Evolutionary conservation across 2,888 invertebrate genomes (phyloP).

Genomic region (Diarsia mendica): DNA sequence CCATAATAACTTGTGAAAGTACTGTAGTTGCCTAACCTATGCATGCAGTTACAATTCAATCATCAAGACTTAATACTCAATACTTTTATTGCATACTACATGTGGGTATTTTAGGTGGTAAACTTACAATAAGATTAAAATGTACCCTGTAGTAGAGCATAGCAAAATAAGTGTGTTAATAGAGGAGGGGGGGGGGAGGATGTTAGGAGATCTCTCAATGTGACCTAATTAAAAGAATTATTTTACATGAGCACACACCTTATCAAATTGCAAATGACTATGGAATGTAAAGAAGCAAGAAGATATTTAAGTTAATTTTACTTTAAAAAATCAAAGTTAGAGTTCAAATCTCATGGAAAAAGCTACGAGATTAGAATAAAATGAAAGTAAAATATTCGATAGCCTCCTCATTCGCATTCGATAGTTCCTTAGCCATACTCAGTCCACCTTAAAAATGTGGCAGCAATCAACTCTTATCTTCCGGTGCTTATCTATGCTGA

Average conservation of each 20-base stretch:
- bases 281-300: background rate
- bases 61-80: background rate
- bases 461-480: constrained; percentile 51
- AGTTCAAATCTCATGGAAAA: background rate
- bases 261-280: background rate
- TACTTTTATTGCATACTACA: too few species aligned
- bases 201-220: too few species aligned
- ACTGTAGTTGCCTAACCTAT: too few species aligned
- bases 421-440: background rate
- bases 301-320: background rate
- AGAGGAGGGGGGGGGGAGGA: too few species aligned
- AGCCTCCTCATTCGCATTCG: too few species aligned
- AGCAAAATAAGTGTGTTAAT: too few species aligned
- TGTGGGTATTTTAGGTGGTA: too few species aligned
- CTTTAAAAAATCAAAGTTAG: background rate
- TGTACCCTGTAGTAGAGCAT: too few species aligned
- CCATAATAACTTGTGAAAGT: too few species aligned
- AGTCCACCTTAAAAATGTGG: background rate
- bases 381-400: too few species aligned
- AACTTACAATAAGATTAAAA: too few species aligned
- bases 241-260: background rate
- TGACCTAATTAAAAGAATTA: background rate
- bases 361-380: too few species aligned
- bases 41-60: background rate
- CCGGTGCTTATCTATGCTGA: constrained; percentile 53